phyloP scores from a whole-genome alignment of 1,140 invertebrate genomes.

The Drosophila nebulosa region DNA sequence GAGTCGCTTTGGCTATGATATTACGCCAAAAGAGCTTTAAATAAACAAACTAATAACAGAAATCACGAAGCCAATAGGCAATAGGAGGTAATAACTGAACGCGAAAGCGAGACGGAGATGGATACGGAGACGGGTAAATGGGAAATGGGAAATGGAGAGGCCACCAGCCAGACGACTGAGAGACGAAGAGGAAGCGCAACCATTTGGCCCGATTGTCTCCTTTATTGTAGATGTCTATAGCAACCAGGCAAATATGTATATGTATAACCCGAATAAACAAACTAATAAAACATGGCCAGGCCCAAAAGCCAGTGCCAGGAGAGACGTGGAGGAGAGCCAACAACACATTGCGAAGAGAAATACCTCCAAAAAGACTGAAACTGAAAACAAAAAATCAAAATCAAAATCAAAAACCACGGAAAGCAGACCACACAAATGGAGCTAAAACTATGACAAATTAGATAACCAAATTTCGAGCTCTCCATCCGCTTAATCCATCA shows the following conservation, averaged over 20 bases:
- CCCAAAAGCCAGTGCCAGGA: slow-evolving; percentile 27
- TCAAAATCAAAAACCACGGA: slow-evolving; percentile 4
- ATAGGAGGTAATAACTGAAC: slow-evolving; percentile 26
- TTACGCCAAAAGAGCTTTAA: slow-evolving; percentile 71
- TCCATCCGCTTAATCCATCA: neutral
- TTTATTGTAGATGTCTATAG: slow-evolving; percentile 56
- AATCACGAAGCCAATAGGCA: slow-evolving; percentile 52
- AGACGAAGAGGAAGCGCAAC: slow-evolving; percentile 22
- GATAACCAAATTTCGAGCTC: neutral
- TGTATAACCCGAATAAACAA: slow-evolving; percentile 81
- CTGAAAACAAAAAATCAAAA: slow-evolving; percentile 6
- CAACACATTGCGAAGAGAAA: neutral
- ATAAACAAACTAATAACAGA: slow-evolving; percentile 78
- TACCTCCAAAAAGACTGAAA: slow-evolving; percentile 1
- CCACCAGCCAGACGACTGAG: neutral
- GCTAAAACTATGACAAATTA: slow-evolving; percentile 10
- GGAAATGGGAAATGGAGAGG: neutral
- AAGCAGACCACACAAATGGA: neutral
- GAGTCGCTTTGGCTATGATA: slow-evolving; percentile 44
- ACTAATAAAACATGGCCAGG: slow-evolving; percentile 80
- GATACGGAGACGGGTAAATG: too few relatives aligned
- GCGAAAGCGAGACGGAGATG: neutral
- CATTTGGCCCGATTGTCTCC: slow-evolving; percentile 34
- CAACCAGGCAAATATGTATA: slow-evolving; percentile 63
- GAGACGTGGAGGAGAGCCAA: slow-evolving; percentile 13